Percentiles rank a stretch among this genome's conserved stretches.
These are phyloP conservation scores for Sparidentex hasta DNA, from an alignment of 2,797 vertebrate species.

Conservation along the genomic window DNA sequence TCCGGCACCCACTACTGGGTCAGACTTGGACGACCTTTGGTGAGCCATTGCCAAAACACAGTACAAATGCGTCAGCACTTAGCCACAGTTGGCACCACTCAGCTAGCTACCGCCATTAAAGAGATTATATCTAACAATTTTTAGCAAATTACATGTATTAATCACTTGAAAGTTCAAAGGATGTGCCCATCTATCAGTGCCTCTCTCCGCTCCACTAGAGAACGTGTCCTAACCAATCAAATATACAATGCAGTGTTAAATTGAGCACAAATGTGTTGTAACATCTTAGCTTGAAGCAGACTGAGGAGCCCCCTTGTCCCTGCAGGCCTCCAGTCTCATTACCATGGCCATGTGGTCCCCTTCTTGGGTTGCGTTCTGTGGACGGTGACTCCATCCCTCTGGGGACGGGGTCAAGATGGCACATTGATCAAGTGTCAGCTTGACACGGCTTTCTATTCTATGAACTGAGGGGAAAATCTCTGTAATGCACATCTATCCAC, in stretches of 20 bases:
- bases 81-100: too few species aligned
- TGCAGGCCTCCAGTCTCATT: slow-evolving; percentile 33
- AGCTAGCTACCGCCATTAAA: too few species aligned
- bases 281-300: not conserved
- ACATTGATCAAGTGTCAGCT: slow-evolving; percentile 69
- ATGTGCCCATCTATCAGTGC: too few species aligned
- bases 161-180: too few species aligned
- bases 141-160: too few species aligned
- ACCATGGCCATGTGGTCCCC: slow-evolving; percentile 55
- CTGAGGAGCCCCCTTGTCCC: slow-evolving; percentile 16
- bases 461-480: slow-evolving; percentile 28
- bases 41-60: too few species aligned
- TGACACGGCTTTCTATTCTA: slow-evolving; percentile 38
- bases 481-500: slow-evolving; percentile 11
- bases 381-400: slow-evolving; percentile 47
- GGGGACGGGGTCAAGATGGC: slow-evolving; percentile 47
- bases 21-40: too few species aligned
- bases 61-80: too few species aligned
- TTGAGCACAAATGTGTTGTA: not conserved
- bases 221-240: not conserved
- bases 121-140: too few species aligned
- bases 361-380: slow-evolving; percentile 64
- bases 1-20: not conserved
- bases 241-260: not conserved
- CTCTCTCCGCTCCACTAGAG: too few species aligned